Evolutionary conservation across 2,797 vertebrate genomes (phyloP), one percentile per base, ranked within the genome.

Genomic region (Corythornis leucogaster): DNA sequence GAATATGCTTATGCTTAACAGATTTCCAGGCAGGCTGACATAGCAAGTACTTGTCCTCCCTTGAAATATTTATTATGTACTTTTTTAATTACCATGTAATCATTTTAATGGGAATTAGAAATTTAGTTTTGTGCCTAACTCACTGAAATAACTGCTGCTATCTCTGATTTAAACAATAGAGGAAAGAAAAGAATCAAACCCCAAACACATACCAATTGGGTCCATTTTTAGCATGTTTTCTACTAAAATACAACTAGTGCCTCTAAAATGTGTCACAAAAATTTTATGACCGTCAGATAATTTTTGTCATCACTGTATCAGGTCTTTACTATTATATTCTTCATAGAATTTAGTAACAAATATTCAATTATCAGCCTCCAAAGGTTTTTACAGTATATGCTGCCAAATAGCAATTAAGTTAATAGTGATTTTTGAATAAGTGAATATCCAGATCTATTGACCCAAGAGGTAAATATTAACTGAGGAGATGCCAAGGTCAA

Each of bases 391-490:
- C 0, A 2, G 18, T 74, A 67, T 58, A 21, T 45, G 12, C 64
- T 94, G 71, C 46, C 88, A 90, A 58, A 78, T 75, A 93, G 25
- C 28, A 46, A 69, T 77, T 74, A 92, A 77, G 38, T 46, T 82
- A 71, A 68, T 80, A 87, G 21, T 66, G 80, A 80, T 51, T 90
- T 86, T 57, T 82, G 42, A 77, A 45, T 68, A 88, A 86, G 64
- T 61, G 33, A 66, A 71, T 87, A 64, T 81, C 26, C 71, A 91
- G 61, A 81, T 58, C 40, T 82, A 88, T 82, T 87, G 88, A 92
- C 58, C 40, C 28, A 51, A 18, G 63, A 62, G 50, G 80, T 77
- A 88, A 92, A 82, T 64, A 87, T 75, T 71, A 88, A 82, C 64
- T 84, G 35, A 93, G 35, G 28, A 89, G 33, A 71, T 55, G 53